Evolutionary conservation across 2,888 invertebrate genomes (phyloP), one percentile per base, ranked within the genome.

Genomic region (Thereva nobilitata): DNA sequence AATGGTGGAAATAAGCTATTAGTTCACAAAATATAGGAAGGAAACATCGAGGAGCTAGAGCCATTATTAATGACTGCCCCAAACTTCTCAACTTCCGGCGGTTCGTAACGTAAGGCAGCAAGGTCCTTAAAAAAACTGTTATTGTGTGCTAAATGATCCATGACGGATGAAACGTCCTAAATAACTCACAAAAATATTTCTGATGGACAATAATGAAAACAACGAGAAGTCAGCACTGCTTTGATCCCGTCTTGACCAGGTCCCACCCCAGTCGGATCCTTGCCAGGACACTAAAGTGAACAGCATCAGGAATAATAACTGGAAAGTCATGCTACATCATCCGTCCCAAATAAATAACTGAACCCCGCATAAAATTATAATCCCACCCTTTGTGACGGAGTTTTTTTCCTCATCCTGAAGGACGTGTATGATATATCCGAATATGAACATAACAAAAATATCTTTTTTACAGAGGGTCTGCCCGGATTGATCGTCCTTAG

Each of bases 231-330:
- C 35, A 61, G 50, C 40, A 23, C 50, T 50, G 34, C 37, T 23
- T 41, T 61, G 49, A 61, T 61, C 61, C 61, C 61, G 10, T 49
- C 61, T 61, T 61, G 61, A 50, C 61, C 61, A 40, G 40, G 41
- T 8, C 41, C 41, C 42, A 50, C 50, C 61, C 61, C 50, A 50
- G 23, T 23, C 23, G 23, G 23, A 23, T 23, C 23, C 50, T 50
- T 49, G 49, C 61, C 50, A 45, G 34, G 45, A 49, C 23, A n/a
- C 37, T 40, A 40, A 50, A 61, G 53, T 41, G 44, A 53, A 2
- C 42, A 42, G 9, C 53, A 64, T 64, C 53, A 64, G 53, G 53
- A 64, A 64, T 64, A 64, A 64, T 64, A 64, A 64, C 64, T 64
- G 52, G 44, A 53, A 40, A 64, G 53, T 64, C 64, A 64, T 64